Base-by-base conservation (phyloP, 2,888 invertebrate genomes). In the Osmoderma eremita region DNA sequence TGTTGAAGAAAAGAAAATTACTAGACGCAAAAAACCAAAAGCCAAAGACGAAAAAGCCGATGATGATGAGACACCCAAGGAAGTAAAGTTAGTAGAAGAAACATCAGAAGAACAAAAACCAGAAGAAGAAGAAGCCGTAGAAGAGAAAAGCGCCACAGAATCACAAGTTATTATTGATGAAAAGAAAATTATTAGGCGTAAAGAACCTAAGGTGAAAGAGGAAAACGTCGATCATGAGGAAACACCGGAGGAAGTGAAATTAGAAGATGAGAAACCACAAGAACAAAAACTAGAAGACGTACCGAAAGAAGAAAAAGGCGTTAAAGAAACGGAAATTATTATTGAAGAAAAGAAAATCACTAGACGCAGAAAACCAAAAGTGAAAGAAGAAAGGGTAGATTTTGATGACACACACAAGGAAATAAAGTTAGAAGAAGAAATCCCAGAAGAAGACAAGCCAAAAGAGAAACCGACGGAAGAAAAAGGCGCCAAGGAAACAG, bases 341-440 rank as follows among this genome's bases (percentile, higher is more conserved):
- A 10, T 17, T 12, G 38, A 53, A 38, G 53, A 20, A 10, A 53
- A 38, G 24, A 53, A 22, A 39, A 61, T n/a, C n/a, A n/a, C 20
- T 22, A 68, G 69, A 83, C 68, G 70, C 79, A 1, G 81, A 83
- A 67, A 80, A 79, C 8, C 79, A 38, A 62, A 67, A 62, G 65
- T n/a, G n/a, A n/a, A n/a, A 42, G 5, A 13, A 17, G 13, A 17
- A 42, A 42, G n/a, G n/a, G 36, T n/a, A n/a, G n/a, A n/a, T n/a
- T n/a, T n/a, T n/a, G n/a, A n/a, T 5, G 6, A 6, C 6, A 42
- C 42, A 15, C n/a, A 42, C 10, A 13, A 42, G n/a, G 17, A 42
- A 17, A 22, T 42, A 13, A 71, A 72, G 30, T 69, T 73, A 17
- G 69, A 75, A 64, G 73, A 74, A 45, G 63, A 63, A n/a, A 17